These are phyloP conservation scores for Operophtera brumata DNA, from an alignment of 2,888 invertebrate species.

Conservation along the genomic window DNA sequence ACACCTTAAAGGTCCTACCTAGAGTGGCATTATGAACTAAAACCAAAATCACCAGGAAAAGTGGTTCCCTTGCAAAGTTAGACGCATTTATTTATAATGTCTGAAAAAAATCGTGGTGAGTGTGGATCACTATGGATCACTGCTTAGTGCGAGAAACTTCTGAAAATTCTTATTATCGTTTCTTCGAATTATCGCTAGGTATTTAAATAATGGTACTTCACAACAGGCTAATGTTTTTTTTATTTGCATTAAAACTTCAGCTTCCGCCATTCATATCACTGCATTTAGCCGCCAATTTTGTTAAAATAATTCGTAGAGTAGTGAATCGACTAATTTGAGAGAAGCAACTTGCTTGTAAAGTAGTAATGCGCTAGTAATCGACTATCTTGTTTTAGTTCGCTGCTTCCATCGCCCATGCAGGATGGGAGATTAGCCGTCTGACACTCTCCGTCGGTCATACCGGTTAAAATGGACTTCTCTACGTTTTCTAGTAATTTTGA, in stretches of 20 bases:
- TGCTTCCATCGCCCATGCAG: slow-evolving; percentile 64
- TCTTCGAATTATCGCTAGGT: too few species aligned
- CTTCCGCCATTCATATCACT: background rate
- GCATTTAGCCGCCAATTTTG: background rate
- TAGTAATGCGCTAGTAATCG: background rate
- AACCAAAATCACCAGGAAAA: too few species aligned
- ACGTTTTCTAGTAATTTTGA: slow-evolving; percentile 19
- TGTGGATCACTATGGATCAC: too few species aligned
- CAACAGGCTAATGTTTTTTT: background rate
- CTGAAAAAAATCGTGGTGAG: too few species aligned
- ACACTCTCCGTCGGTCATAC: slow-evolving; percentile 38
- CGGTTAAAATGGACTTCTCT: slow-evolving; percentile 26
- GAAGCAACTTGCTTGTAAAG: background rate
- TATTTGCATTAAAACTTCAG: background rate
- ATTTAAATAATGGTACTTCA: too few species aligned
- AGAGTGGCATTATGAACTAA: too few species aligned
- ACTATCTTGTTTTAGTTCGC: slow-evolving; percentile 56
- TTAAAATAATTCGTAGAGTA: background rate
- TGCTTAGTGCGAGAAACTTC: too few species aligned
- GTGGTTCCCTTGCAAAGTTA: too few species aligned
- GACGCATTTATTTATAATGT: too few species aligned
- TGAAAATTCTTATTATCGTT: too few species aligned
- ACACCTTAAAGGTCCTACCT: too few species aligned
- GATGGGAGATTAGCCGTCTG: slow-evolving; percentile 63
- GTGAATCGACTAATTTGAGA: background rate